Evolutionary conservation across 1,140 invertebrate genomes (phyloP), one percentile per base, ranked within the genome.

Genomic region (Drosophila tropicalis): DNA sequence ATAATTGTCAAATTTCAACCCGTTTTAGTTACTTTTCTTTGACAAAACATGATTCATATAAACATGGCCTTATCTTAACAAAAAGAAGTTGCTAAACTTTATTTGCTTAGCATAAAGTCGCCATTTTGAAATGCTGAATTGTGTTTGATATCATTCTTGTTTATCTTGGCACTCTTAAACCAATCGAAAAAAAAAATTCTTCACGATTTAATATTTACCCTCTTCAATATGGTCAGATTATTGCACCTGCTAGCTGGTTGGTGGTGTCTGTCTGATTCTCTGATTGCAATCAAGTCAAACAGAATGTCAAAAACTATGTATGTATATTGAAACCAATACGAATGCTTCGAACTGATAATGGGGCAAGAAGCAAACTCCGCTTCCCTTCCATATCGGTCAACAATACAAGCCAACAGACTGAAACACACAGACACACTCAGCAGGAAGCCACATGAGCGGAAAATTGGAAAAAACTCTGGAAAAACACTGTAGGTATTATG

Each of bases 371-470:
- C 6, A 32, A 67, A 47, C 66, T 13, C 36, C 12, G 29, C 36
- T 29, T 41, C 15, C 47, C 62, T 55, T 51, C 19, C 67, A 57
- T 81, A 81, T 76, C 72, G 78, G 78, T 81, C 78, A 81, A 74
- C 68, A 76, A 81, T 64, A 64, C 70, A 74, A 79, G 69, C 76
- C 69, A 34, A 65, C 15, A 39, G 22, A 61, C 22, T 25, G 2
- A 58, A 9, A 36, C 12, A 41, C 13, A 41, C 19, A 22, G 3
- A 40, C 58, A 51, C 25, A 79, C 51, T 56, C 65, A 72, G 67
- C 80, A 79, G 81, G 75, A 83, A 83, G 68, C 80, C 80, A 73
- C 73, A 80, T 85, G 81, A 84, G 81, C 77, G 81, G 81, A 85
- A 84, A 84, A 84, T 84, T 84, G 81, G 67, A 82, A 83, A 82